Percentiles rank a stretch among this genome's conserved stretches.
Evolutionary conservation across 2,888 invertebrate genomes (phyloP).

Genomic region (Andrena flavipes): DNA sequence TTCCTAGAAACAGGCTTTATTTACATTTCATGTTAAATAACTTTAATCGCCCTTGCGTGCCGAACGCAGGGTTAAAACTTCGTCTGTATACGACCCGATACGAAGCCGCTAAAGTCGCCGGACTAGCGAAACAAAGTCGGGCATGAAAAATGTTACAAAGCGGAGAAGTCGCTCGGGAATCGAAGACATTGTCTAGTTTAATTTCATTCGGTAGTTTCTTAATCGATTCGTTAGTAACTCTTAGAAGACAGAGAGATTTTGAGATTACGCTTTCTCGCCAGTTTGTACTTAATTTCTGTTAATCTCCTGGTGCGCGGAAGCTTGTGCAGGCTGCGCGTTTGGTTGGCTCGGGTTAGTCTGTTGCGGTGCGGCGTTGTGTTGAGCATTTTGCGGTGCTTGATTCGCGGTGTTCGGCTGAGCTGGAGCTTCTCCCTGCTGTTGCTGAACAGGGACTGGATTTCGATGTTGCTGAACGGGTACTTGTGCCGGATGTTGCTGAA

Average conservation of each 20-base stretch:
- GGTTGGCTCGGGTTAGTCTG: conserved; percentile 63
- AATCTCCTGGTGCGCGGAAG: conserved; percentile 43
- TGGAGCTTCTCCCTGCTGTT: conserved; percentile 11
- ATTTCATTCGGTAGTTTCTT: not conserved
- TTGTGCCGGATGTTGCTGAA: conserved; percentile 70
- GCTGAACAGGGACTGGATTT: conserved; percentile 44
- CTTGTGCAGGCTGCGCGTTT: conserved; percentile 45
- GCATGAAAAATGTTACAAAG: conserved; percentile 14
- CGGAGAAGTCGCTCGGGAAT: not conserved
- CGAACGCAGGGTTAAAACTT: not conserved
- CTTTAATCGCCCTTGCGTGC: conserved; percentile 6
- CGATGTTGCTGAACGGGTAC: conserved; percentile 41
- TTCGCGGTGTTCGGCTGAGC: conserved; percentile 26
- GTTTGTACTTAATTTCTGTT: conserved; percentile 52
- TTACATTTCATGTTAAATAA: conserved; percentile 53
- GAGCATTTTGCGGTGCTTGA: conserved; percentile 63
- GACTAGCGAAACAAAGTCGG: conserved; percentile 9
- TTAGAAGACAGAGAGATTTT: not conserved
- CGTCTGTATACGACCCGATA: not conserved
- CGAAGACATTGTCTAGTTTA: not conserved
- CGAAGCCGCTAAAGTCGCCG: conserved; percentile 7
- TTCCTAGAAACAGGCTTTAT: conserved; percentile 56
- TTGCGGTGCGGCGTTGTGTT: conserved; percentile 48
- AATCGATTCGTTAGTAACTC: not conserved
- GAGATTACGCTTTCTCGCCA: conserved; percentile 45